phyloP scores from a whole-genome alignment of 1,140 invertebrate species.

The Diuraphis noxia region DNA sequence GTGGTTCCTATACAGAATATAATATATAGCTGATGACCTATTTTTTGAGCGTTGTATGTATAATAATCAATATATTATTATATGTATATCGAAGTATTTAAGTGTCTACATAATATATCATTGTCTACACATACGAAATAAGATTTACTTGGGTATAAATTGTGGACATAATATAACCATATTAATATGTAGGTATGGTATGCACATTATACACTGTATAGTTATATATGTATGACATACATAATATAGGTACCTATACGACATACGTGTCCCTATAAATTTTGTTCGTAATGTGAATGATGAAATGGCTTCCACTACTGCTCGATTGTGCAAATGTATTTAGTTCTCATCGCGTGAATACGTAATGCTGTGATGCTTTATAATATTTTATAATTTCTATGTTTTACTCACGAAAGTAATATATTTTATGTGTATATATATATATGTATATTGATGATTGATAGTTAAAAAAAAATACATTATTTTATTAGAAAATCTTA shows the following conservation, averaged over 20 bases:
- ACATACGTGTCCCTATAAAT: background rate
- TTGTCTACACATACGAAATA: background rate
- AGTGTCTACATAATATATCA: background rate
- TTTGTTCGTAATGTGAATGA: background rate
- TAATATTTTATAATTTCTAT: background rate
- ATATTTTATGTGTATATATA: background rate
- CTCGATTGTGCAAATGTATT: background rate
- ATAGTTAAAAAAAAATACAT: background rate
- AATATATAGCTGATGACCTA: background rate
- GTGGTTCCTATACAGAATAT: background rate
- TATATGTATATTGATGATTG: background rate
- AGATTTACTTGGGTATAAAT: background rate
- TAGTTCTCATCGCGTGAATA: background rate
- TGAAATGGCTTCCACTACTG: background rate
- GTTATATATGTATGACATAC: too few species aligned
- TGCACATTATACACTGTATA: too few species aligned
- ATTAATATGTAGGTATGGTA: background rate
- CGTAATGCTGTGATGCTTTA: background rate
- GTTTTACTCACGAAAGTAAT: background rate
- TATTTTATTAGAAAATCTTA: constrained; percentile 5
- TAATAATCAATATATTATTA: background rate
- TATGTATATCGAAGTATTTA: background rate
- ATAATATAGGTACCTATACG: too few species aligned
- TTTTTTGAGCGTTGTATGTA: background rate
- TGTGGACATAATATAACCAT: background rate